A percentile compares a stretch with the other conserved stretches of the same genome.
These are phyloP conservation scores for Heliothis virescens DNA, from an alignment of 1,140 invertebrate species.

Conservation along the genomic window DNA sequence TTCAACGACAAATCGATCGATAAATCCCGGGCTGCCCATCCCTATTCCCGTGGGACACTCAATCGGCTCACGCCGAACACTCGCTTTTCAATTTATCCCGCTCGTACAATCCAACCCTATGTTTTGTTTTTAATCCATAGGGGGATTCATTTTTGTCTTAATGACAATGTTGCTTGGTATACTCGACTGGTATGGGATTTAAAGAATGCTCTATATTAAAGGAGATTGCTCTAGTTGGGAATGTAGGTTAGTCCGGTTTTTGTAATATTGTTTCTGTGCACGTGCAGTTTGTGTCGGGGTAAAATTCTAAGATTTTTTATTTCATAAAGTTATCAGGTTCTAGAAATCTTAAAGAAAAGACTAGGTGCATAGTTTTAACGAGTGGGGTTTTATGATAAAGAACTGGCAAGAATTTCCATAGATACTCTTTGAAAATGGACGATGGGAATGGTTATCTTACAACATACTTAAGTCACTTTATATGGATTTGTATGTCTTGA, in stretches of 20 bases:
- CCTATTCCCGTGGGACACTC: constrained; percentile 67
- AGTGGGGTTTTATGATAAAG: no score
- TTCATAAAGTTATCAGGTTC: no score
- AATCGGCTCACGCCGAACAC: constrained; percentile 51
- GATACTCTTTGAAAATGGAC: no score
- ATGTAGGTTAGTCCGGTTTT: constrained; percentile 1
- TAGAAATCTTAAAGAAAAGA: no score
- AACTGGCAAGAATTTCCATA: no score
- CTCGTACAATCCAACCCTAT: constrained; percentile 55
- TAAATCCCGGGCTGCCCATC: constrained; percentile 56
- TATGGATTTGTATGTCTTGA: no score
- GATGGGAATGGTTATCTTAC: no score
- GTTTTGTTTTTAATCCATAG: constrained; percentile 60
- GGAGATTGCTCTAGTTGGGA: background rate
- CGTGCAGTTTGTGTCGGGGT: background rate
- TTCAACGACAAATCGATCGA: constrained; percentile 35
- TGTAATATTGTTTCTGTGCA: background rate
- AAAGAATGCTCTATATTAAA: constrained; percentile 7
- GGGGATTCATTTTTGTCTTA: constrained; percentile 48
- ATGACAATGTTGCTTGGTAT: constrained; percentile 33
- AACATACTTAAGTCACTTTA: no score
- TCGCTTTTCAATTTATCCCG: constrained; percentile 74
- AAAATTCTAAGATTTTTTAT: no score
- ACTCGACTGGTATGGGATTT: background rate
- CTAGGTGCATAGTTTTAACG: no score